A percentile compares a stretch with the other conserved stretches of the same genome.
phyloP scores from a whole-genome alignment of 2,797 vertebrate genomes.

The Anableps anableps region DNA sequence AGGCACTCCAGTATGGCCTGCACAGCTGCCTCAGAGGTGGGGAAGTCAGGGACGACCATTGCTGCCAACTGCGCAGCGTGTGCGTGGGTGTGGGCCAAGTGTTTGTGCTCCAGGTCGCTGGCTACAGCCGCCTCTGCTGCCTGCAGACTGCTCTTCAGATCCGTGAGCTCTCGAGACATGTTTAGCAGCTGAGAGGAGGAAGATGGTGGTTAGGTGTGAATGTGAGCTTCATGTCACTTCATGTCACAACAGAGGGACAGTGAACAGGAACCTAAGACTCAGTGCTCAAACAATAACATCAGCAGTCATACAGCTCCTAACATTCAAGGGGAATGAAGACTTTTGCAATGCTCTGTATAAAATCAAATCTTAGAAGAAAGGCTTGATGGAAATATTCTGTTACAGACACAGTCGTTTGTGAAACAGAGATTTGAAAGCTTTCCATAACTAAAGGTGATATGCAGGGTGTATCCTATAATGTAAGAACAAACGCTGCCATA shows the following conservation, averaged over 20 bases:
- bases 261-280: neutral
- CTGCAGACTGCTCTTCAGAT: slow-evolving; percentile 91
- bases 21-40: slow-evolving; percentile 92
- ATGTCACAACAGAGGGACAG: slow-evolving; percentile 14
- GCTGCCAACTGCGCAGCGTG: slow-evolving; percentile 67
- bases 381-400: no score
- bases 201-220: neutral
- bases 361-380: no score
- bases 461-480: neutral
- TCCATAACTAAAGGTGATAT: neutral
- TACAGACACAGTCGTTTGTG: neutral
- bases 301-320: neutral
- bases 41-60: slow-evolving; percentile 85
- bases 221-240: slow-evolving; percentile 3
- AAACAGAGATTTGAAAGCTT: neutral
- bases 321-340: neutral
- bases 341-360: no score
- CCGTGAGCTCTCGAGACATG: slow-evolving; percentile 96
- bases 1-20: slow-evolving; percentile 96
- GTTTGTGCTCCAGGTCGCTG: slow-evolving; percentile 83
- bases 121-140: slow-evolving; percentile 89
- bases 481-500: neutral
- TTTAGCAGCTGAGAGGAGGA: slow-evolving; percentile 87
- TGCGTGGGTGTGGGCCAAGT: slow-evolving; percentile 78
- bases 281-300: slow-evolving; percentile 4